These are phyloP conservation scores for Cyprinodon tularosa DNA, from an alignment of 2,113 vertebrate species.

Conservation along the genomic window DNA sequence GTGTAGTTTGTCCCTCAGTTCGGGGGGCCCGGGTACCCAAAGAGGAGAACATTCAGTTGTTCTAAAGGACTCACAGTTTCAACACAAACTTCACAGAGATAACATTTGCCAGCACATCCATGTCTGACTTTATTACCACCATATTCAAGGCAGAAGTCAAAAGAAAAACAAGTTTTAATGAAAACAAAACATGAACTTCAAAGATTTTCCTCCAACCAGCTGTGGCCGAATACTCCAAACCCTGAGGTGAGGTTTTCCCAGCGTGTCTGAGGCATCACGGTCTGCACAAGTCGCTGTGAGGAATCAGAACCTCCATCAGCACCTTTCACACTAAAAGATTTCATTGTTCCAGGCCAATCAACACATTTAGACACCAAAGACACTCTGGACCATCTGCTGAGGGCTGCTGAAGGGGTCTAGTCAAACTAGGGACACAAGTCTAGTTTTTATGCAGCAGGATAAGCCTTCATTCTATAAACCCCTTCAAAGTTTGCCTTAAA, in stretches of 20 bases:
- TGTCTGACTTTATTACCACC: conserved; percentile 38
- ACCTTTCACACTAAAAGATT: conserved; percentile 4
- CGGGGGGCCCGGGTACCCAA: conserved; percentile 50
- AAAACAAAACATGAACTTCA: conserved; percentile 32
- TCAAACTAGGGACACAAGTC: no score
- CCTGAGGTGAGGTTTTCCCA: conserved; percentile 59
- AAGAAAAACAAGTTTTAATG: conserved; percentile 32
- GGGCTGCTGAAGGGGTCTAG: no score
- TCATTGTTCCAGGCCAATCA: no score
- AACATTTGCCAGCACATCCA: conserved; percentile 39
- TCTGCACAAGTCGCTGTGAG: conserved; percentile 19
- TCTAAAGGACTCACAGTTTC: conserved; percentile 34
- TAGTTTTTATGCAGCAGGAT: no score
- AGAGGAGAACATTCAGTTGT: conserved; percentile 35
- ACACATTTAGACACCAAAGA: no score
- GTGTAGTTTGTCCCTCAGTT: conserved; percentile 14
- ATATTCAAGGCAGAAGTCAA: conserved; percentile 55
- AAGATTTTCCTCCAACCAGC: conserved; percentile 66
- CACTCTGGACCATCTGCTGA: no score
- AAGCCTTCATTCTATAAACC: no score
- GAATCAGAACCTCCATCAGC: conserved; percentile 23
- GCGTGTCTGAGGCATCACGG: conserved; percentile 63
- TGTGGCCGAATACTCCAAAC: conserved; percentile 38
- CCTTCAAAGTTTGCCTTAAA: no score
- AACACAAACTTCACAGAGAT: conserved; percentile 46